Evolutionary conservation across 2,113 vertebrate genomes (phyloP), one percentile per base, ranked within the genome.

Genomic region (Columbina picui): DNA sequence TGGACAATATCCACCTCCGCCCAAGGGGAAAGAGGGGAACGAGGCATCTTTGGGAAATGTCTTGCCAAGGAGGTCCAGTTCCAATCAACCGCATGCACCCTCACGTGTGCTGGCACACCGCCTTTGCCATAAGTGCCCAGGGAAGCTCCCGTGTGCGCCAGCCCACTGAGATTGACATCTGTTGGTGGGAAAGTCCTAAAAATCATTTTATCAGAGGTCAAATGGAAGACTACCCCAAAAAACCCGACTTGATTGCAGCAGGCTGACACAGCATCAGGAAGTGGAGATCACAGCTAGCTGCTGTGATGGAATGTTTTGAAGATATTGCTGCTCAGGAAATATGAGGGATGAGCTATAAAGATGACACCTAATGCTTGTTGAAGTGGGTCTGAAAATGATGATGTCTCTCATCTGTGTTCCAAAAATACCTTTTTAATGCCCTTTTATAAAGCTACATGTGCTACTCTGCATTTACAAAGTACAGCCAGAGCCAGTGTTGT

Each of bases 281-380:
- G 64, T 3, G 22, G 67, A 69, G 75, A 81, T 85, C 87, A 87
- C 0, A 2, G 81, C 89, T 96, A 2, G 0, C 87, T 94, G 74
- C 65, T 69, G 39, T 43, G 43, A 10, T 68, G 91, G 95, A 92
- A 96, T 95, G 82, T 93, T 91, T 89, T 97, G 93, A 91, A 94
- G 93, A 52, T 87, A 50, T 7, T 79, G 45, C 71, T 71, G 38
- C 56, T 81, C 73, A 55, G 81, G 53, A 89, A 30, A 73, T 84
- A 55, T 5, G 74, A 85, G 60, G 47, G 61, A 49, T 4, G 5
- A 64, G 25, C 49, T 64, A 36, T 52, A 57, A 93, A 84, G 89
- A 75, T 1, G 4, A 32, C 16, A 56, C 30, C 77, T 81, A 74
- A 53, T 49, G 43, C n/a, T 87, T 93, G 56, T 53, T 39, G 53